A percentile compares a stretch with the other conserved stretches of the same genome.
Evolutionary conservation across 2,797 vertebrate genomes (phyloP).

Genomic region (Zalophus californianus): DNA sequence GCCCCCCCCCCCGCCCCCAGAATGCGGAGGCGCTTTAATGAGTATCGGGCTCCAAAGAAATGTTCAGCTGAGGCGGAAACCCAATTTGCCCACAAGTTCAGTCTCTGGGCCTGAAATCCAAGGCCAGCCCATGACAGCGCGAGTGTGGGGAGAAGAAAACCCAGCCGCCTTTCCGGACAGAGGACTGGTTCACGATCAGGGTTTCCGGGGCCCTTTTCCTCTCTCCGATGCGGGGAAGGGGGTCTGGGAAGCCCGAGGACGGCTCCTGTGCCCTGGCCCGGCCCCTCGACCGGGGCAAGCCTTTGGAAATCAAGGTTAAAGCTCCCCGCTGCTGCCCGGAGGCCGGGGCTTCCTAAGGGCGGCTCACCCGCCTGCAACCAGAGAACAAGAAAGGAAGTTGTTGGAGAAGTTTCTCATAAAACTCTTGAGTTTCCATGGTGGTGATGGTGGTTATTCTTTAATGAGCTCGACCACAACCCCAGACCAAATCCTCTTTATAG

Average conservation of each 20-base stretch:
- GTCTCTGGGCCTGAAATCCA: conserved; percentile 76
- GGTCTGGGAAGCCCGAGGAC: neutral
- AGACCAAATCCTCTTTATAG: conserved; percentile 78
- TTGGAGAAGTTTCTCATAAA: conserved; percentile 78
- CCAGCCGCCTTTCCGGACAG: neutral
- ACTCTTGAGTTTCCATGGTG: conserved; percentile 69
- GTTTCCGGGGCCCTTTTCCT: conserved; percentile 39
- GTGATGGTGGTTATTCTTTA: conserved; percentile 70
- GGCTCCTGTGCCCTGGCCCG: conserved; percentile 5
- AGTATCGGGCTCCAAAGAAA: conserved; percentile 80
- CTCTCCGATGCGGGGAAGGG: conserved; percentile 27
- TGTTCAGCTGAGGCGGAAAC: conserved; percentile 72
- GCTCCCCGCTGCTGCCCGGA: conserved; percentile 77
- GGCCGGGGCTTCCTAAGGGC: conserved; percentile 62
- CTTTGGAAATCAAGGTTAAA: conserved; percentile 84
- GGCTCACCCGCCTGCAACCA: conserved; percentile 57
- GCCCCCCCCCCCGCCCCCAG: neutral
- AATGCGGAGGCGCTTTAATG: conserved; percentile 44
- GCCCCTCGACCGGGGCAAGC: conserved; percentile 47
- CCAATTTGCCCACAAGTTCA: conserved; percentile 86
- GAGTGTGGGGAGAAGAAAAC: conserved; percentile 33
- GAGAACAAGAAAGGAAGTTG: conserved; percentile 79
- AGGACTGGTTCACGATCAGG: conserved; percentile 65
- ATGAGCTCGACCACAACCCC: conserved; percentile 73
- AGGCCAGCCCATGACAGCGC: conserved; percentile 62